Base-by-base conservation (phyloP, 2,797 vertebrate genomes). In the Danionella dracula region DNA sequence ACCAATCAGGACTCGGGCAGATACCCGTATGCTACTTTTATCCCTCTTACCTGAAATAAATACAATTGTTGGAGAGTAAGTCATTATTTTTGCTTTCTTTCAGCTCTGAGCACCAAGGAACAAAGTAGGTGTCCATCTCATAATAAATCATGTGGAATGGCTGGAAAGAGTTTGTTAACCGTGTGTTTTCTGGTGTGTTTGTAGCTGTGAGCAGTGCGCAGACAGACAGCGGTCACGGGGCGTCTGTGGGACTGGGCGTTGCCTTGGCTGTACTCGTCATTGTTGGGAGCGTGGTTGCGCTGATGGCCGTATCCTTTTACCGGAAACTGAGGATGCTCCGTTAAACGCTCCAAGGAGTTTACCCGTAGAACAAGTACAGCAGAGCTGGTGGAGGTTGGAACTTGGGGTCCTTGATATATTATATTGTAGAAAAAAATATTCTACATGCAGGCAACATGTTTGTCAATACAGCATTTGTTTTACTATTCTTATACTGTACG, bases 241-340 rank as follows among this genome's bases (percentile, higher is more conserved):
- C 75, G 0, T 83, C 82, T 27, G 56, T 84, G 10, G 86, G 84
- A 61, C 82, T 87, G 68, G 83, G 79, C 13, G 65, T 88, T 16
- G 77, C 83, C 1, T 80, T 88, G 51, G 85, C 80, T 1, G 65
- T 84, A 72, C 77, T 90, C 10, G 23, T 77, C 40, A 74, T 84
- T 50, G 65, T 76, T 19, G 79, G 74, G 3, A 62, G 72, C 46
- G 57, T 54, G 12, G 78, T 80, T 38, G 60, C 84, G 40, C 73
- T 88, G 50, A 48, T 76, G 61, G 76, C 74, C 0, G 69, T 53
- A 4, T 37, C 49, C 21, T 77, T 84, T 74, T 77, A 83, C 67
- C 61, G 49, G 13, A 80, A 84, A 56, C 51, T 82, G 68, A 80
- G 62, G 49, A 15, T 8, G 49, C 35, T 70, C 20, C 82, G 70